A percentile compares a stretch with the other conserved stretches of the same genome.
Conservation (phyloP, 2,888 invertebrate genomes). For the Tholera decimalis region DNA sequence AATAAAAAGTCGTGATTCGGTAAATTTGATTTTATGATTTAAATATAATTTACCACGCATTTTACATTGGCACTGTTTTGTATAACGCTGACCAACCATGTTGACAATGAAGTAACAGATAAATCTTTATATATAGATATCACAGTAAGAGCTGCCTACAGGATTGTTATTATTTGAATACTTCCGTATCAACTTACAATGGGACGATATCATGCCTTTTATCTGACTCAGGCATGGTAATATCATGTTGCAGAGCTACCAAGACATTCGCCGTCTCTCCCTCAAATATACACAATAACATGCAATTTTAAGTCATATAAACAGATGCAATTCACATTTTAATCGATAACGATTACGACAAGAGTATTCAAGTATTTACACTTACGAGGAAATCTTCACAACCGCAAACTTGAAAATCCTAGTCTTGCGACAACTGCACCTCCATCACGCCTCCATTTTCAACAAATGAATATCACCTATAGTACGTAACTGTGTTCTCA, state of each 20-base stretch:
- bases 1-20: background rate
- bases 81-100: conserved; percentile 76
- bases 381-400: conserved; percentile 81
- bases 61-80: conserved; percentile 68
- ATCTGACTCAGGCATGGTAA: conserved; percentile 77
- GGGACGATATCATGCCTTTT: conserved; percentile 48
- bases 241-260: conserved; percentile 77
- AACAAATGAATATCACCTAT: conserved; percentile 87
- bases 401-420: conserved; percentile 86
- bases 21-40: conserved; percentile 15
- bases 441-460: conserved; percentile 90
- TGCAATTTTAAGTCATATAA: conserved; percentile 64
- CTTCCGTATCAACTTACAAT: conserved; percentile 33
- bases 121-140: conserved; percentile 45
- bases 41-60: conserved; percentile 46
- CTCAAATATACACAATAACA: conserved; percentile 84
- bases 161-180: conserved; percentile 49
- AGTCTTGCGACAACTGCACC: conserved; percentile 84
- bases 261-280: conserved; percentile 87
- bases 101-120: conserved; percentile 69
- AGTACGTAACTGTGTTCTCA: conserved; percentile 72
- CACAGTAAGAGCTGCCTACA: conserved; percentile 49
- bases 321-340: conserved; percentile 68
- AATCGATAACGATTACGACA: conserved; percentile 78
- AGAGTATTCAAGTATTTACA: conserved; percentile 70